Conservation (phyloP, 2,113 vertebrate genomes). For the Gymnarchus niloticus region DNA sequence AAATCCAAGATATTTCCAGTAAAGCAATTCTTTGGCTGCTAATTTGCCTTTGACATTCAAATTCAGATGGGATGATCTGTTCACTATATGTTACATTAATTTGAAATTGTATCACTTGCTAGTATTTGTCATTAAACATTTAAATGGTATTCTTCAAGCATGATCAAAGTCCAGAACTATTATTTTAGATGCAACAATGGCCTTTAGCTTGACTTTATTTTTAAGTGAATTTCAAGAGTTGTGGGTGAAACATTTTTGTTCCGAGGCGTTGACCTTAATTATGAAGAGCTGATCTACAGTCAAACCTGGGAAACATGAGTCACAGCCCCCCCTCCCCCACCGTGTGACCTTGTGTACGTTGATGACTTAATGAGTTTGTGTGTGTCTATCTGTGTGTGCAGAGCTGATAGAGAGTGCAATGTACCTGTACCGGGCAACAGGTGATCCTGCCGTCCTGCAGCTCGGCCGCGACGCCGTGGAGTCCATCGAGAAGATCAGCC, state of each 20-base stretch:
- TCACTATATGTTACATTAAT: neutral
- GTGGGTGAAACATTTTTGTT: neutral
- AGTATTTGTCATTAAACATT: neutral
- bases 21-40: too few species aligned
- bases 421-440: constrained; percentile 92
- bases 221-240: neutral
- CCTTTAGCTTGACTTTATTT: neutral
- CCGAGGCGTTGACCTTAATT: neutral
- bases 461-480: constrained; percentile 87
- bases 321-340: neutral
- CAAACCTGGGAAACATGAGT: neutral
- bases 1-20: too few species aligned
- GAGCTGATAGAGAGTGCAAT: constrained; percentile 96
- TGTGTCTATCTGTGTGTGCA: constrained; percentile 45
- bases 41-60: too few species aligned
- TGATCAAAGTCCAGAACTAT: neutral
- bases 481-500: constrained; percentile 89
- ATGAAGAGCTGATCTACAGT: neutral
- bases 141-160: neutral
- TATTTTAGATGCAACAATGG: neutral
- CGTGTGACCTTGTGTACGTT: neutral
- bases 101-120: neutral
- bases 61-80: neutral
- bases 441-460: constrained; percentile 84
- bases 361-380: neutral